phyloP scores from a whole-genome alignment of 2,888 invertebrate genomes.

The Eupithecia pulchellata region DNA sequence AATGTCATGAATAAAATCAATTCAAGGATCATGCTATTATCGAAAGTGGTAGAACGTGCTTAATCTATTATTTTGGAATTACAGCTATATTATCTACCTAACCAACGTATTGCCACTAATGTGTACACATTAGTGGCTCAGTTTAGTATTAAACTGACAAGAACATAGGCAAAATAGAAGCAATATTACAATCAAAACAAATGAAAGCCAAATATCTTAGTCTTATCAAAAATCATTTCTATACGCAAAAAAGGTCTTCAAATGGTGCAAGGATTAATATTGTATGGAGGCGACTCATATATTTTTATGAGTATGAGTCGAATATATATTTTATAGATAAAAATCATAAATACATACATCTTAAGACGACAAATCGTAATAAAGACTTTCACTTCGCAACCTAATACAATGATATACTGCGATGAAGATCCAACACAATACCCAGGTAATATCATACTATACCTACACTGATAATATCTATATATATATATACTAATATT shows the following conservation, averaged over 20 bases:
- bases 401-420: constrained; percentile 3
- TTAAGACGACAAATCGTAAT: not conserved
- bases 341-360: not conserved
- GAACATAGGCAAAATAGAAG: not conserved
- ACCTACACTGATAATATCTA: no score
- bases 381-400: constrained; percentile 16
- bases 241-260: not conserved
- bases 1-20: constrained; percentile 29
- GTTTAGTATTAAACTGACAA: not conserved
- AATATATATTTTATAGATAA: not conserved
- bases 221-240: not conserved
- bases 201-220: not conserved
- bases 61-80: constrained; percentile 31
- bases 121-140: no score
- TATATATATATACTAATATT: no score
- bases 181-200: not conserved
- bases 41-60: constrained; percentile 40
- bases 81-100: constrained; percentile 7
- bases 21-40: constrained; percentile 34
- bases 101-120: not conserved
- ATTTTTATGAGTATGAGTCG: no score
- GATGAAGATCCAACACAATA: constrained; percentile 3
- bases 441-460: no score
- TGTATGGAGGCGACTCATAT: not conserved
- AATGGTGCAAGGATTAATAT: not conserved